Evolutionary conservation across 2,888 invertebrate genomes (phyloP), one percentile per base, ranked within the genome.

Genomic region (Lagria hirta): DNA sequence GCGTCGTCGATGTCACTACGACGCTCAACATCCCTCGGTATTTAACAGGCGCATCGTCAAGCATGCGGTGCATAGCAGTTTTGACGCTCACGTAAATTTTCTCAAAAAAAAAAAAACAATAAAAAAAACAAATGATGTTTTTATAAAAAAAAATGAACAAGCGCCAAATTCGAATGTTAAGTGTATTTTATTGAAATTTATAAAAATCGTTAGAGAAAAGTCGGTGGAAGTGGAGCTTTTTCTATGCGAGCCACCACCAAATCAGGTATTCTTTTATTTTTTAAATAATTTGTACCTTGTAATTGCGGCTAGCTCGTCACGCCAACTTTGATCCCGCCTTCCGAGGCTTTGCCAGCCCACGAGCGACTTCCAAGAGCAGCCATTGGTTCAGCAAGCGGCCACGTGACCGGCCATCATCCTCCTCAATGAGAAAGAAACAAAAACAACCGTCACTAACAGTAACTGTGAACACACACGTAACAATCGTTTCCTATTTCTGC

Each of bases 341-440:
- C 60, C 56, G 59, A 59, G 58, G 62, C 63, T 60, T 62, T 60
- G 57, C 64, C 66, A 51, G 59, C 66, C 68, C 70, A 70, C 73
- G 62, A 68, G 73, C 70, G 71, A 71, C 71, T 69, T 66, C 69
- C 65, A 63, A 63, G 61, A 54, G 18, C 53, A 51, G 58, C 57
- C 56, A 72, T 72, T 73, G 71, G 73, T 50, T 52, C 54, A 41
- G 49, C 48, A 37, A 21, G 32, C 48, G 48, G 55, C 68, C 73
- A 73, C 72, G 72, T 73, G 73, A 72, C 66, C 66, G 63, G 62
- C 70, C 68, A 66, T 69, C 69, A 66, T 66, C 71, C 69, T 68
- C 70, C 68, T 69, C 68, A 64, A 66, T 65, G 66, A 64, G 69
- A 70, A 71, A 71, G 71, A 71, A 73, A 72, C 71, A 72, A 72